Percentiles rank a stretch among this genome's conserved stretches.
Conservation (phyloP, 2,888 invertebrate species). For the Agrochola macilenta region DNA sequence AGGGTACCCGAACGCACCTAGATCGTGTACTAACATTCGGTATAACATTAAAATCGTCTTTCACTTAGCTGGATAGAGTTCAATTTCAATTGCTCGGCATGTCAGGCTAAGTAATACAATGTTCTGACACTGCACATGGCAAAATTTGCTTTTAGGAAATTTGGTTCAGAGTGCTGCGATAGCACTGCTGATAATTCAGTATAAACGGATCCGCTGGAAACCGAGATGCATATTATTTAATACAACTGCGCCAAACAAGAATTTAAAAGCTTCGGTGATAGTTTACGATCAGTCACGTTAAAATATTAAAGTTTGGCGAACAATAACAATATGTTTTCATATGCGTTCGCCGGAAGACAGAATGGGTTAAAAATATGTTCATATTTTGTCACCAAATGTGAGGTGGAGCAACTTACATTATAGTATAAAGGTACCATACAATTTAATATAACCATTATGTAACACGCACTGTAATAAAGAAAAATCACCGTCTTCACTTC, state of each 20-base stretch:
- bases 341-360: background rate
- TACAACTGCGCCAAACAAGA: conserved; percentile 63
- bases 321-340: conserved; percentile 43
- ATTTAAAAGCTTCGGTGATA: conserved; percentile 70
- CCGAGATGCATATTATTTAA: conserved; percentile 76
- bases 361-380: conserved; percentile 15
- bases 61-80: conserved; percentile 73
- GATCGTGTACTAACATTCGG: conserved; percentile 63
- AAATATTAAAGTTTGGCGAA: conserved; percentile 55
- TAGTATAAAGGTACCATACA: background rate
- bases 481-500: conserved; percentile 64
- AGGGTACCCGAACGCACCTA: conserved; percentile 75
- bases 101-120: conserved; percentile 74
- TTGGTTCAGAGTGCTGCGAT: conserved; percentile 73
- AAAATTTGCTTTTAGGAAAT: conserved; percentile 84
- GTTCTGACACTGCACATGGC: conserved; percentile 78
- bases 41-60: conserved; percentile 69
- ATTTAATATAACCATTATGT: conserved; percentile 32
- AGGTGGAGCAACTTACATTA: background rate
- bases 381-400: conserved; percentile 18
- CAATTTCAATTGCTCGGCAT: conserved; percentile 69
- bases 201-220: conserved; percentile 77
- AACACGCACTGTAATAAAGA: conserved; percentile 67
- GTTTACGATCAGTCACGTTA: conserved; percentile 54
- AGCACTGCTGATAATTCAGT: conserved; percentile 80